These are phyloP conservation scores for Zaprionus ornatus DNA, from an alignment of 1,140 invertebrate genomes.

Conservation along the genomic window DNA sequence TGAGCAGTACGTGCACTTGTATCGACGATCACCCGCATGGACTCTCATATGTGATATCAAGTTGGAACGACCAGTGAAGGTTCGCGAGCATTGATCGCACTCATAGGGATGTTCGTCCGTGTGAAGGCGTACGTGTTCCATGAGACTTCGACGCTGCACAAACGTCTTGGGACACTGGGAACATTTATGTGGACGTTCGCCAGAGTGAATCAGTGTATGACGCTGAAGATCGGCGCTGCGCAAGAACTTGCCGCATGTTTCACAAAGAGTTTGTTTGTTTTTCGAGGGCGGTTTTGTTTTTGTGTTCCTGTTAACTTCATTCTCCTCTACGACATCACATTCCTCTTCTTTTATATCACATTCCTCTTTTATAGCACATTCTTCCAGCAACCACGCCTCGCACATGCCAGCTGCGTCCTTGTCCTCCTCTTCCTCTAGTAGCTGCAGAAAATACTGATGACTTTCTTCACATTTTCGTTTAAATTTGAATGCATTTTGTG, in stretches of 20 bases:
- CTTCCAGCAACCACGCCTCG: neutral
- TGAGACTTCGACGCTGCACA: slow-evolving; percentile 3
- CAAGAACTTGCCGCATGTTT: slow-evolving; percentile 13
- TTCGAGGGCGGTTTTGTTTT: neutral
- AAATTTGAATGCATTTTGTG: slow-evolving; percentile 10
- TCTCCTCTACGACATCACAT: neutral
- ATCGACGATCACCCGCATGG: slow-evolving; percentile 98
- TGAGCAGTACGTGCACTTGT: slow-evolving; percentile 98
- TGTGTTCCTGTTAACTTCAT: neutral
- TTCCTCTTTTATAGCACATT: slow-evolving; percentile 7
- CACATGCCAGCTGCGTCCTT: neutral
- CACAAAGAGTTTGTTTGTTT: slow-evolving; percentile 3
- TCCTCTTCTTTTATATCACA: neutral
- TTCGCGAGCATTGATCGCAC: slow-evolving; percentile 98
- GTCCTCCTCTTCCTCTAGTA: neutral
- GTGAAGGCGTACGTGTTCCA: slow-evolving; percentile 97
- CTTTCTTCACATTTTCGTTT: slow-evolving; percentile 25
- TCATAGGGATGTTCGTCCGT: slow-evolving; percentile 99
- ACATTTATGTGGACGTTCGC: slow-evolving; percentile 17
- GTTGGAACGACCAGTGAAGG: slow-evolving; percentile 99
- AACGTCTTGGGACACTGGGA: slow-evolving; percentile 10
- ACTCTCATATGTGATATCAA: slow-evolving; percentile 99
- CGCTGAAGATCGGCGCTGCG: slow-evolving; percentile 13
- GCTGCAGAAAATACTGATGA: slow-evolving; percentile 13
- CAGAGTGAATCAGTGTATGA: slow-evolving; percentile 14